Evolutionary conservation across 2,888 invertebrate genomes (phyloP).

Genomic region (Atethmia centrago): DNA sequence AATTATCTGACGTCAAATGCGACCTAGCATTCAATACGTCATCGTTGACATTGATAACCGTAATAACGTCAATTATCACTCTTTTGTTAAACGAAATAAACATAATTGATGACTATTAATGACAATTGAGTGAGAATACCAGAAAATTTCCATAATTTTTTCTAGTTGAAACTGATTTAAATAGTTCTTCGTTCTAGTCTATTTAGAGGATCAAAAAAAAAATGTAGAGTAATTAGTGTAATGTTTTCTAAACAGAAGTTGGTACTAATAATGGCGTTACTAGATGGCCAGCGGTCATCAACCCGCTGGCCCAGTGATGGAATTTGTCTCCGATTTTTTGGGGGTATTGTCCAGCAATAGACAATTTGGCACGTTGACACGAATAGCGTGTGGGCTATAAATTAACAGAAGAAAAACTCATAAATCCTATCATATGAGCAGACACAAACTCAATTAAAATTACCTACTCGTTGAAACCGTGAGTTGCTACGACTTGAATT

Average conservation of each 20-base stretch:
- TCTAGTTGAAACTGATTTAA: slow-evolving; percentile 4
- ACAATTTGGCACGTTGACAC: slow-evolving; percentile 20
- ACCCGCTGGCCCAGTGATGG: slow-evolving; percentile 35
- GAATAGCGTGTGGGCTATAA: slow-evolving; percentile 32
- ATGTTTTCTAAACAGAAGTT: slow-evolving; percentile 31
- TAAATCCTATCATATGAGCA: background rate
- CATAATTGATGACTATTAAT: slow-evolving; percentile 51
- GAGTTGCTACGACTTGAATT: background rate
- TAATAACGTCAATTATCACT: slow-evolving; percentile 40
- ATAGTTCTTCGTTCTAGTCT: background rate
- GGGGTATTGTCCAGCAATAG: slow-evolving; percentile 33
- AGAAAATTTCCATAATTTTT: slow-evolving; percentile 5
- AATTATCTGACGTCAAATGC: slow-evolving; percentile 43
- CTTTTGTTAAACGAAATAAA: slow-evolving; percentile 36
- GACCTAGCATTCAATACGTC: slow-evolving; percentile 46
- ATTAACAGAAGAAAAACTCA: slow-evolving; percentile 4
- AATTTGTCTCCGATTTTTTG: background rate
- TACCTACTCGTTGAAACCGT: background rate
- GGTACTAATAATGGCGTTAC: slow-evolving; percentile 38
- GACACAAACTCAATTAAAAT: background rate
- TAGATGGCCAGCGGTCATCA: slow-evolving; percentile 38
- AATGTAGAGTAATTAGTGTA: slow-evolving; percentile 27
- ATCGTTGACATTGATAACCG: slow-evolving; percentile 39
- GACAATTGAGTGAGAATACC: slow-evolving; percentile 21
- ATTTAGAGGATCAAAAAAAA: slow-evolving; percentile 20